Percentiles rank a stretch among this genome's conserved stretches.
Conservation (phyloP, 35 echinoderm and acorn worm species). For the Ptychodera flava region DNA sequence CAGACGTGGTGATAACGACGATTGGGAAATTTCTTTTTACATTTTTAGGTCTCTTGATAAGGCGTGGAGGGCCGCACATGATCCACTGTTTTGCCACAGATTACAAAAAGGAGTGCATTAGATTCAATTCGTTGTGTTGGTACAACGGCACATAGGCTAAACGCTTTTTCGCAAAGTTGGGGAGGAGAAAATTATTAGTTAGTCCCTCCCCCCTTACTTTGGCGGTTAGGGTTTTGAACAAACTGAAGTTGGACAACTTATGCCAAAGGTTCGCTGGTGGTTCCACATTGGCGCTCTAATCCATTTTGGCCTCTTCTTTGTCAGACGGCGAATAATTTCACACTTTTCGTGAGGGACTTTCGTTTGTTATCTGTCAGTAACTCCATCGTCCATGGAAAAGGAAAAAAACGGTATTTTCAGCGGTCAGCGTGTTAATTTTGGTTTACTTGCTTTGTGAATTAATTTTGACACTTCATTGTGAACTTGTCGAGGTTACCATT, state of each 20-base stretch:
- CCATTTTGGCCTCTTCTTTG: background rate
- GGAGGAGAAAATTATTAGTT: background rate
- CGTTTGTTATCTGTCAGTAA: background rate
- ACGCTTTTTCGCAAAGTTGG: background rate
- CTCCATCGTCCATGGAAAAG: background rate
- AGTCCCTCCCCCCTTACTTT: background rate
- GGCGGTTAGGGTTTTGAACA: background rate
- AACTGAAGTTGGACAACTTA: background rate
- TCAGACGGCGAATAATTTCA: background rate
- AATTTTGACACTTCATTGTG: slow-evolving; percentile 10
- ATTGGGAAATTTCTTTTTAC: too few species aligned
- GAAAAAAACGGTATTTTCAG: too few species aligned
- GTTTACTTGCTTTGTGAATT: too few species aligned
- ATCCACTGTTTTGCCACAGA: too few species aligned
- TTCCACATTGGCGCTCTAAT: background rate
- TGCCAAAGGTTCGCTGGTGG: background rate
- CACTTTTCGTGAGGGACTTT: background rate
- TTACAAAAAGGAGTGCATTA: background rate
- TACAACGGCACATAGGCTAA: background rate
- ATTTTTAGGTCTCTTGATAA: too few species aligned
- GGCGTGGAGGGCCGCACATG: too few species aligned
- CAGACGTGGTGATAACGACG: too few species aligned
- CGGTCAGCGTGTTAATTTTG: too few species aligned
- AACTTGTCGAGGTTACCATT: background rate
- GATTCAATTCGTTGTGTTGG: background rate